Base-by-base conservation (phyloP, 1,140 invertebrate genomes). In the Papilio dardanus region DNA sequence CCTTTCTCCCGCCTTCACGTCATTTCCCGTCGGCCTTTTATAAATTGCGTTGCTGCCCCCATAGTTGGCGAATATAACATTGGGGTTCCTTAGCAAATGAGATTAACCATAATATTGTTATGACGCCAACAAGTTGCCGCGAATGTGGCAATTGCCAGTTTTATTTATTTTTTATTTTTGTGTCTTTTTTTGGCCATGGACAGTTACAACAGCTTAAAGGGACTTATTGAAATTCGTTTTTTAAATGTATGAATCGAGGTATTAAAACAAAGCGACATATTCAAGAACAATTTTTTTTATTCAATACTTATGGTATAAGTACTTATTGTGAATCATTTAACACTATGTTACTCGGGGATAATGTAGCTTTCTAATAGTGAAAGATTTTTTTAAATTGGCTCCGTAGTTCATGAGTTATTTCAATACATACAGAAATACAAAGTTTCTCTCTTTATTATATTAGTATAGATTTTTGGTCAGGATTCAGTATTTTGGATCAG, bases 71-170 rank as follows among this genome's bases (percentile, higher is more conserved):
- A 85, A 89, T 82, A 82, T 87, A 86, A 85, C 82, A 81, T 77
- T 83, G 82, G 87, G 88, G 79, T 82, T 81, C 80, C 77, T 79
- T 77, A 81, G 80, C 79, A 88, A 92, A 90, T 88, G 81, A 85
- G 85, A 89, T 90, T 90, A 85, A 80, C 81, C 83, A 83, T 90
- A 92, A 92, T 89, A 86, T 83, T 83, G 84, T 92, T 90, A 90
- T 85, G 82, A 83, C 81, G 81, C 78, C 81, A 85, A 81, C 84
- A 86, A 85, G 82, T 87, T 86, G 79, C 74, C 74, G 77, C 40
- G 71, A 77, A 76, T 76, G 75, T 74, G 79, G 78, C 76, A 77
- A 71, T 80, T 76, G 46, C 69, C 84, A 83, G 82, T 85, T 86
- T 81, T 84, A 86, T 87, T 85, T 73, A 66, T 40, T 79, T 58